Base-by-base conservation (phyloP, 2,113 vertebrate species). In the Chaenogobius annularis region DNA sequence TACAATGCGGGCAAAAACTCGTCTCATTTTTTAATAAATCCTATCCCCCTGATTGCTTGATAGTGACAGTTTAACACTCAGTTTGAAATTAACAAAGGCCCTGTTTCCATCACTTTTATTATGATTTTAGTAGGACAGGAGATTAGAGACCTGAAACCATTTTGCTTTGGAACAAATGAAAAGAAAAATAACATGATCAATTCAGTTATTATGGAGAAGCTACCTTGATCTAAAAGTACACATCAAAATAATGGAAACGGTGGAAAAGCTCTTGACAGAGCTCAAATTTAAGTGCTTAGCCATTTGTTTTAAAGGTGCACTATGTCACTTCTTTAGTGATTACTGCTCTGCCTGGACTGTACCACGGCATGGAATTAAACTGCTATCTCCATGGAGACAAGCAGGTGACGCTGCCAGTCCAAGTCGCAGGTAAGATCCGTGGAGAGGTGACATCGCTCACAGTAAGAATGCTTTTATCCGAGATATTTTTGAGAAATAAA, bases 71-170 rank as follows among this genome's bases (percentile, higher is more conserved):
- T 87, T 61, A 81, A 69, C 75, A 69, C 66, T 76, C 69, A 80
- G 68, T 77, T 26, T 9, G 22, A 85, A 81, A 88, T 81, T 13
- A 83, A 87, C 84, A 85, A 85, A 84, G 79, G 75, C 75, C 79
- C 69, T 13, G 58, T 80, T 84, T 91, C 88, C 79, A 87, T 89
- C 71, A 77, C 86, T 66, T 88, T 91, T 90, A 90, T 87, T 92
- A 74, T 73, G 66, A 83, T 79, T 92, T 85, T 78, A 83, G 68
- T 68, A 81, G 82, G 83, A 84, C 85, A 87, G 80, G 85, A 87
- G 80, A 74, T 81, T 81, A 61, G 82, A 86, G 84, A 81, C 78
- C 35, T 1, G 61, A 87, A 82, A 83, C 69, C 65, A 43, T 86
- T 90, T 74, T 86, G 59, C 78, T 69, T 15, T 72, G 74, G 80